These are phyloP conservation scores for Myotis findleyi DNA, from an alignment of 2,797 vertebrate species.

Conservation along the genomic window DNA sequence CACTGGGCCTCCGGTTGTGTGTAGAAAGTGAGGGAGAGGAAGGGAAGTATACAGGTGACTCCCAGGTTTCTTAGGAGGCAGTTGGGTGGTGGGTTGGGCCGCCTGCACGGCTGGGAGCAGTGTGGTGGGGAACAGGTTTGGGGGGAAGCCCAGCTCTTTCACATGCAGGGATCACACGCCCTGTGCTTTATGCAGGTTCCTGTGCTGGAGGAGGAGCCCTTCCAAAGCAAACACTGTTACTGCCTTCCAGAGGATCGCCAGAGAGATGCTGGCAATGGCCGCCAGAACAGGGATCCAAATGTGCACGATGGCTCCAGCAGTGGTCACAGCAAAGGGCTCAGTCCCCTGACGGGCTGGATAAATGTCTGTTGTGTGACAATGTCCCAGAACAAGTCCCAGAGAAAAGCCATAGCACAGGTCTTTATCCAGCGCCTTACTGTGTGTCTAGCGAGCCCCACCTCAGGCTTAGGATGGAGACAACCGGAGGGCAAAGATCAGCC, in stretches of 20 bases:
- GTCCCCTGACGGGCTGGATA: neutral
- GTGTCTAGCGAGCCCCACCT: neutral
- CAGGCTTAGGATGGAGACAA: neutral
- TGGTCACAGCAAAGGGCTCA: neutral
- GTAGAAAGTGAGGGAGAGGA: neutral
- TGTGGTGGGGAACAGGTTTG: neutral
- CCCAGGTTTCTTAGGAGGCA: neutral
- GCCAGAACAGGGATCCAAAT: neutral
- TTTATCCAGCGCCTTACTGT: neutral
- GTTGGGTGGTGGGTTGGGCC: neutral
- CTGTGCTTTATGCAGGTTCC: constrained; percentile 15
- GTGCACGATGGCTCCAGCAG: neutral
- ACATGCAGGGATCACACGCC: neutral
- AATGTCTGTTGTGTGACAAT: constrained; percentile 12
- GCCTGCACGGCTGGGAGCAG: neutral
- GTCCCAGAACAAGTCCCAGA: neutral
- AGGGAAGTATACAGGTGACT: neutral
- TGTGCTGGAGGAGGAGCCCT: neutral
- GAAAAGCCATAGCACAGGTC: neutral
- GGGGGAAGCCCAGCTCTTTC: constrained; percentile 2
- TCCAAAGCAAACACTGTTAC: neutral
- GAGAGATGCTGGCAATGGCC: neutral
- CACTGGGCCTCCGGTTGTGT: neutral
- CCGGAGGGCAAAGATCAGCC: neutral
- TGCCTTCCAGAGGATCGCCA: neutral